Base-by-base conservation (phyloP, 2,888 invertebrate species). In the Protonemura montana region DNA sequence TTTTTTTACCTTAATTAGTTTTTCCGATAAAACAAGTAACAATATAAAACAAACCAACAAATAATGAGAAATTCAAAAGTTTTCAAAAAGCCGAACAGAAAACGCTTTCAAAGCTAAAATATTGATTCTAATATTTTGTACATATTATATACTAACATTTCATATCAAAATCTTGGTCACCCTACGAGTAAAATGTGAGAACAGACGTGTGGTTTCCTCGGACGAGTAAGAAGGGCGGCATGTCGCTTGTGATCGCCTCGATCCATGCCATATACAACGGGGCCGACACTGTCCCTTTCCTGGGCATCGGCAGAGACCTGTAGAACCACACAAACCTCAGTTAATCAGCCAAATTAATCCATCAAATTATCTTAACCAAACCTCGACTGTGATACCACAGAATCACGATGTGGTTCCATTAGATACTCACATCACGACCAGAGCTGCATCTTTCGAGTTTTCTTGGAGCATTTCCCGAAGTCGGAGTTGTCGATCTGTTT, bases 261-360 rank as follows among this genome's bases (percentile, higher is more conserved):
- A 99, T 91, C 99, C 99, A 99, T 16, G 98, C 96, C 97, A 98
- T 97, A 92, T 98, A 99, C 85, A 99, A 92, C 0, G 97, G 95
- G 0, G 98, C 97, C 0, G 98, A 97, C 86, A 98, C 96, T 0
- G 96, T 96, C 81, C 96, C 97, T 76, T 87, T 87, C n/a, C 88
- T 76, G 10, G 88, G 88, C 88, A 88, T 88, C 27, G 88, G 88
- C 35, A 88, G 85, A 0, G 88, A 88, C 88, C 88, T 88, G 77
- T 2, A 59, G 26, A 85, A 28, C 28, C 29, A 81, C 10, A 41
- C 41, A 41, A 41, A n/a, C n/a, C n/a, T n/a, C n/a, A n/a, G n/a
- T n/a, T n/a, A n/a, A n/a, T n/a, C n/a, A n/a, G n/a, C 21, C 16
- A 13, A 76, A 13, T 35, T 13, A 10, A 26, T n/a, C 0, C 7